These are phyloP conservation scores for Muscicapa comitata DNA, from an alignment of 2,797 vertebrate genomes.

Conservation along the genomic window DNA sequence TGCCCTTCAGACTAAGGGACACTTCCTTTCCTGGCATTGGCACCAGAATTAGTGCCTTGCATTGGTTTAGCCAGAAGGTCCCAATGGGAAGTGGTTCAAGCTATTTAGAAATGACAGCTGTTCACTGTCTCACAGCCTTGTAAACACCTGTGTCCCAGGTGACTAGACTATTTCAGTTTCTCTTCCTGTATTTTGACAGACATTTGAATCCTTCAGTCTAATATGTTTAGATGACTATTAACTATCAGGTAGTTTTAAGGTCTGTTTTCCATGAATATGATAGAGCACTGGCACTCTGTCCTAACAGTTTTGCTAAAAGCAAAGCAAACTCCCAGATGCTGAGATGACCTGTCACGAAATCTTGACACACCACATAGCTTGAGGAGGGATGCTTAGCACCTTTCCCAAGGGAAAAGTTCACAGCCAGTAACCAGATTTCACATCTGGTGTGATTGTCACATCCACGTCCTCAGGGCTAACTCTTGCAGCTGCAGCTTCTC, in stretches of 20 bases:
- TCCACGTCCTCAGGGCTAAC: accelerated
- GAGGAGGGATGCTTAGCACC: not conserved
- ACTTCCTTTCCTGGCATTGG: not conserved
- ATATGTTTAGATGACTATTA: not conserved
- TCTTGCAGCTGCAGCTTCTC: not conserved
- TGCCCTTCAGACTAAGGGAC: not conserved
- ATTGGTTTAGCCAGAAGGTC: not conserved
- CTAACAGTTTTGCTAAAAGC: not conserved
- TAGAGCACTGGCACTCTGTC: not conserved
- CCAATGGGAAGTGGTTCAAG: not conserved
- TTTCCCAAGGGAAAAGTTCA: not conserved
- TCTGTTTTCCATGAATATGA: not conserved
- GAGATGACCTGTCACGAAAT: not conserved
- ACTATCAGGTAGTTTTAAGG: not conserved
- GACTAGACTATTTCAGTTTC: not conserved
- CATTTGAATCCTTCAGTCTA: not conserved
- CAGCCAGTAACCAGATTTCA: not conserved
- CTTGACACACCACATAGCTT: not conserved
- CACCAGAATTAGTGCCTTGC: not conserved
- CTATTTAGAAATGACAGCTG: accelerated
- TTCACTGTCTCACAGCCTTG: accelerated
- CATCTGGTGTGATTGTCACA: accelerated
- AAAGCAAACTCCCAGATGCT: not conserved
- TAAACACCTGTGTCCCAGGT: not conserved
- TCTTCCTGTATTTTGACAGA: not conserved